Evolutionary conservation across 37 sponge, comb jelly and placozoan species (phyloP), one percentile per base, ranked within the genome.

Genomic region (Lycopodina hypogea): DNA sequence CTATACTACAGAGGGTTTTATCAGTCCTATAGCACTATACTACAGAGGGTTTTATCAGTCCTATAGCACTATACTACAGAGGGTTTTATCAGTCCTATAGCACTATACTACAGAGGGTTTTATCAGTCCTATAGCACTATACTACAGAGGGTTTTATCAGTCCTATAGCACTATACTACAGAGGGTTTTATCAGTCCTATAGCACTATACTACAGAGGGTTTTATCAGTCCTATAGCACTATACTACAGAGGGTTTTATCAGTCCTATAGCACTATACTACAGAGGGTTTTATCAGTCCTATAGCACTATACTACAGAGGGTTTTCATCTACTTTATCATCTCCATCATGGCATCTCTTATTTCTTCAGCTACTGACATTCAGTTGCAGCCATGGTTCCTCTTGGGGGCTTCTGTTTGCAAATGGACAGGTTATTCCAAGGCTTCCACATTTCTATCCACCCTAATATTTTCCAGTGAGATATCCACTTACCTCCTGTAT

Each of bases 291-390:
- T 61, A 76, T 38, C 56, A 59, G 7, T 9, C 56, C 1, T 55
- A 73, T 52, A 53, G 35, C 36, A 73, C 34, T 14, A 22, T 60
- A 22, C 37, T 68, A 4, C 68, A 68, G 21, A 35, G 37, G 2
- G 2, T 70, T 23, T 42, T 70, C 70, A 39, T 70, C 70, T 70
- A 70, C 70, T 45, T 70, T 2, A 70, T 38, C 15, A 14, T 70
- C 23, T 65, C 30, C 66, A 65, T 33, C 26, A 24, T 70, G 70
- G 26, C 36, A 23, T 40, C 11, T 15, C 70, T 41, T 22, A 23
- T 26, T 40, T 6, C 23, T 14, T 36, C 70, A 70, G 33, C 45
- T n/a, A 2, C 26, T 6, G 18, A 17, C 45, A 39, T 70, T 8
- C 70, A 70, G 45, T 23, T 70, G 11, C 45, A 41, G 23, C 70